Evolutionary conservation across 2,113 vertebrate species (phyloP).

Genomic region (Malurus melanocephalus): DNA sequence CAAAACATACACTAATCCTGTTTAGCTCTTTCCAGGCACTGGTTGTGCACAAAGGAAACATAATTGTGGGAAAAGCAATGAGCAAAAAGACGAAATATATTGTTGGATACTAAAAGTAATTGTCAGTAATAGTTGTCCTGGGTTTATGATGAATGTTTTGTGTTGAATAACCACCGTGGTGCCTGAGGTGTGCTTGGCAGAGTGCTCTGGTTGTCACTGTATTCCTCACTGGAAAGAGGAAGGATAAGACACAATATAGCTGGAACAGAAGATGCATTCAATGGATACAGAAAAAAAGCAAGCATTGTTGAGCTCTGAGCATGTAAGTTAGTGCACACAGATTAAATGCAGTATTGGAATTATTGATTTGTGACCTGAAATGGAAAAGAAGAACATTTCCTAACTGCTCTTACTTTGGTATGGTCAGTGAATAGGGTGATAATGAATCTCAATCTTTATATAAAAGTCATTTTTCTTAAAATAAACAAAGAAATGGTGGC

Average conservation of each 20-base stretch:
- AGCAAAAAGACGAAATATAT: neutral
- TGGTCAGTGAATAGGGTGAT: neutral
- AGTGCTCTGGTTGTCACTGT: fast-evolving
- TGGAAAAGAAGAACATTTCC: neutral
- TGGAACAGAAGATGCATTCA: neutral
- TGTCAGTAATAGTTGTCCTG: neutral
- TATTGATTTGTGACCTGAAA: neutral
- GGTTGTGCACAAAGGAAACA: neutral
- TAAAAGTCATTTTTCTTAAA: neutral
- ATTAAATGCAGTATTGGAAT: neutral
- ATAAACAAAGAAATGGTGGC: neutral
- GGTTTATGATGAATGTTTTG: neutral
- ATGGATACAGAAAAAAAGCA: neutral
- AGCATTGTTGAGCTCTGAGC: fast-evolving
- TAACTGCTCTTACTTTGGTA: neutral
- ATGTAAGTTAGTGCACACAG: fast-evolving
- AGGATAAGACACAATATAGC: neutral
- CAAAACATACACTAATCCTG: fast-evolving
- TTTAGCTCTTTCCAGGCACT: neutral
- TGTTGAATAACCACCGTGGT: neutral
- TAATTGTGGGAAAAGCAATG: neutral
- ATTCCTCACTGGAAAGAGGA: neutral
- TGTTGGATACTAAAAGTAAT: neutral
- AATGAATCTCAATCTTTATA: neutral
- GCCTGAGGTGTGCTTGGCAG: neutral